Base-by-base conservation (phyloP, 2,888 invertebrate genomes). In the Malacosoma neustria region DNA sequence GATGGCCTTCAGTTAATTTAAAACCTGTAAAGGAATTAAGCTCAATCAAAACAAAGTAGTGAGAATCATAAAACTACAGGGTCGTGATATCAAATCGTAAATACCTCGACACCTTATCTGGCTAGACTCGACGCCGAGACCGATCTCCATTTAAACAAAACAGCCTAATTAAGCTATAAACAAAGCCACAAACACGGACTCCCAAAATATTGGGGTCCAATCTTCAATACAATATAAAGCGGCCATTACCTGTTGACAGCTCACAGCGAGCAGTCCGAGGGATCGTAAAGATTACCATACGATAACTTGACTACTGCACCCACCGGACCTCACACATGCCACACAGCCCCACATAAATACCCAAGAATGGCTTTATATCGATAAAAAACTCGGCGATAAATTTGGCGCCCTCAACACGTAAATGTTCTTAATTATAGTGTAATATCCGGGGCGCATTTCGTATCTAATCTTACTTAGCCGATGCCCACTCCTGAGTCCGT, bases 131-230 rank as follows among this genome's bases (percentile, higher is more conserved):
- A 66, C 72, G 73, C 68, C 68, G 65, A 62, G 60, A 61, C 60
- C 66, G 59, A 72, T 70, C 71, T 68, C 72, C 70, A 75, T 69
- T 79, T 70, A 75, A 72, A 81, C 82, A 81, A 80, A 82, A 84
- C 80, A 81, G 79, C 65, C 82, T 84, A 85, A 85, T 85, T 84
- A 85, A 85, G 82, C 82, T 72, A 85, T 85, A 84, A 84, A 84
- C 80, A 76, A 81, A 77, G 65, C 84, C 74, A 77, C 80, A 80
- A 76, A 82, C 80, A 84, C 70, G 72, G 58, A 48, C 67, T 65
- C 64, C 71, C 70, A 74, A 75, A 76, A 81, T 72, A 72, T 73
- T 69, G 65, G 55, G 57, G 59, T 57, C 60, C 52, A 54, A 55
- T 42, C 46, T 50, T 58, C 58, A 55, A 60, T 67, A 73, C 73